These are phyloP conservation scores for Porites australiensis DNA, from an alignment of 64 coral and sea anemone genomes.

Conservation along the genomic window DNA sequence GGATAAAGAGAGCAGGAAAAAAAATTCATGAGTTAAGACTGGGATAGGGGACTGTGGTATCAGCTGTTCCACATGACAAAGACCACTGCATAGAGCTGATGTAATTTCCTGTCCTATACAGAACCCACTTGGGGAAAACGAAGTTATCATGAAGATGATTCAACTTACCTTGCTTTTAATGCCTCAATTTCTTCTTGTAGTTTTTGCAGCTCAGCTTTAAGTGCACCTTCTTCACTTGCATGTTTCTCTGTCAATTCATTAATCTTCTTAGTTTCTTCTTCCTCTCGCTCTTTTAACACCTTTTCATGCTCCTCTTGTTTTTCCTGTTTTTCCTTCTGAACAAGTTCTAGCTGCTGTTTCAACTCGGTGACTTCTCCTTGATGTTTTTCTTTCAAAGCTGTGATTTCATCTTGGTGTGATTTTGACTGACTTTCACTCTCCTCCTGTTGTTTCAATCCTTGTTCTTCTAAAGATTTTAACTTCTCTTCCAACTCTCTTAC, in stretches of 20 bases:
- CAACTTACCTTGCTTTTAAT: slow-evolving; percentile 21
- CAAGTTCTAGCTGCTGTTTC: slow-evolving; percentile 78
- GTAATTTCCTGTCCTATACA: too few relatives aligned
- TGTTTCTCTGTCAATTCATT: slow-evolving; percentile 79
- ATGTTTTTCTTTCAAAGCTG: slow-evolving; percentile 58
- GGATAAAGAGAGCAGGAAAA: too few relatives aligned
- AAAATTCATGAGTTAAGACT: too few relatives aligned
- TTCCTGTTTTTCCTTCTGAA: slow-evolving; percentile 84
- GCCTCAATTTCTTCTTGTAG: slow-evolving; percentile 82
- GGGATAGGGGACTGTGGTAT: too few relatives aligned
- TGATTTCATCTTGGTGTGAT: slow-evolving; percentile 66
- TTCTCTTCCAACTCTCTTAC: slow-evolving; percentile 77
- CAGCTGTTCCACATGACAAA: too few relatives aligned
- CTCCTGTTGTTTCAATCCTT: slow-evolving; percentile 64
- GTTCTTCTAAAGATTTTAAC: slow-evolving; percentile 62
- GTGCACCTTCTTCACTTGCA: slow-evolving; percentile 64
- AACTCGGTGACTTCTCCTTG: slow-evolving; percentile 77
- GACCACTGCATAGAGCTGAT: too few relatives aligned
- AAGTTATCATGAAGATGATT: too few relatives aligned
- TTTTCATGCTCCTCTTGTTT: slow-evolving; percentile 71
- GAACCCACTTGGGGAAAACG: too few relatives aligned
- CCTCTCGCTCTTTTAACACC: slow-evolving; percentile 51
- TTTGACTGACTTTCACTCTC: slow-evolving; percentile 34
- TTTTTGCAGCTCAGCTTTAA: slow-evolving; percentile 73
- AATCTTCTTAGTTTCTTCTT: slow-evolving; percentile 84